Evolutionary conservation across 2,888 invertebrate species (phyloP).

Genomic region (Dexiosoma caninum): DNA sequence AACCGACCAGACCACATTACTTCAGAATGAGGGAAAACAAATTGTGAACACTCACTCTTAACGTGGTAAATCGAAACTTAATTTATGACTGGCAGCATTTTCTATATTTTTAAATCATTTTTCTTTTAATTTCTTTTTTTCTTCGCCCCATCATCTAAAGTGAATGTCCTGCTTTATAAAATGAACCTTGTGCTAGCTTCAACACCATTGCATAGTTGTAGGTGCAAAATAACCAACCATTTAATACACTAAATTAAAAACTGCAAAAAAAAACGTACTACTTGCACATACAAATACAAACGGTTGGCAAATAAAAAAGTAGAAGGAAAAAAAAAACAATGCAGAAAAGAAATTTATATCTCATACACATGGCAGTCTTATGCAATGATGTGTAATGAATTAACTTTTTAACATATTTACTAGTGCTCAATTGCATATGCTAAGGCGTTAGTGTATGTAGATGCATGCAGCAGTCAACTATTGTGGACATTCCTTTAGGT

Average conservation of each 20-base stretch:
- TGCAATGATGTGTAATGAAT: conserved; percentile 71
- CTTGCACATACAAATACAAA: conserved; percentile 17
- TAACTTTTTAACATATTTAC: conserved; percentile 63
- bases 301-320: neutral
- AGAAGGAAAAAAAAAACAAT: conserved; percentile 8
- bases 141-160: conserved; percentile 5
- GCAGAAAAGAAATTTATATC: conserved; percentile 47
- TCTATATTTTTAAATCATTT: conserved; percentile 9
- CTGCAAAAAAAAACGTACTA: neutral
- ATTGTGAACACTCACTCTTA: conserved; percentile 17
- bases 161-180: conserved; percentile 57
- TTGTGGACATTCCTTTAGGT: conserved; percentile 47
- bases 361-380: conserved; percentile 52
- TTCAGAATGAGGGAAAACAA: neutral
- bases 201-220: conserved; percentile 49
- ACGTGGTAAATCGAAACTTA: conserved; percentile 61
- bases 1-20: conserved; percentile 35
- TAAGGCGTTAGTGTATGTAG: neutral
- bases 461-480: neutral
- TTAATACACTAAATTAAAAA: conserved; percentile 48
- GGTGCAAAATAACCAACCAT: conserved; percentile 55
- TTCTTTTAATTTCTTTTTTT: conserved; percentile 33
- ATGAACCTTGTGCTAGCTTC: conserved; percentile 40
- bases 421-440: conserved; percentile 59
- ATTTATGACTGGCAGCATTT: conserved; percentile 57